Conservation (phyloP, 2,888 invertebrate genomes). For the Eilema depressum region DNA sequence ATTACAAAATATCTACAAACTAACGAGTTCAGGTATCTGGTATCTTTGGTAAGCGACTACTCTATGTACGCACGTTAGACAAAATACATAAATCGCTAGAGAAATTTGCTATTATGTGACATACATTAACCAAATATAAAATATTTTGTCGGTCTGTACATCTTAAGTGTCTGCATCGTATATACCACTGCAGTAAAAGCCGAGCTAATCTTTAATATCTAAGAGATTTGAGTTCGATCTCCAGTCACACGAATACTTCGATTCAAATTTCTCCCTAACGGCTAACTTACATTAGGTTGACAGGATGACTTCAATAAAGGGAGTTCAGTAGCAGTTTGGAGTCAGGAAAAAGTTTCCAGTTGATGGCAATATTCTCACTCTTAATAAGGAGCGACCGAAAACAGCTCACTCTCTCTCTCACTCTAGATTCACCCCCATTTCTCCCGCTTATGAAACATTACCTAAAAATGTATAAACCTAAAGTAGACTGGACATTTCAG, state of each 20-base stretch:
- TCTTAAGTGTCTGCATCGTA: not conserved
- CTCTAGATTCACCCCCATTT: too few species aligned
- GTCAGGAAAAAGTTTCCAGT: too few species aligned
- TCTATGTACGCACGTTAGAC: not conserved
- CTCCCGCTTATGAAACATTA: too few species aligned
- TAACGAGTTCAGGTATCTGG: conserved; percentile 24
- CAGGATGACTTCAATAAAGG: too few species aligned
- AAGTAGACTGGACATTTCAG: too few species aligned
- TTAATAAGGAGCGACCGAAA: too few species aligned
- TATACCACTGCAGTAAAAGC: not conserved
- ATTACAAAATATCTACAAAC: conserved; percentile 35
- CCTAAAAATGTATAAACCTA: too few species aligned
- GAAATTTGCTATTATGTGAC: not conserved
- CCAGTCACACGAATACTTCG: not conserved
- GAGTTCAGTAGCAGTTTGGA: too few species aligned
- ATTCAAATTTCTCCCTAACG: too few species aligned
- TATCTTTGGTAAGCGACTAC: conserved; percentile 28
- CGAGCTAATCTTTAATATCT: not conserved
- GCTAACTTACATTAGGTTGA: too few species aligned
- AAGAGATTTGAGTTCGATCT: not conserved
- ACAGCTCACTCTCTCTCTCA: too few species aligned
- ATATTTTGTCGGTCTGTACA: not conserved
- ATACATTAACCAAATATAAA: not conserved
- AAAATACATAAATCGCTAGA: conserved; percentile 2
- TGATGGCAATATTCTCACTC: too few species aligned